Evolutionary conservation across 2,113 vertebrate species (phyloP), one percentile per base, ranked within the genome.

Genomic region (Sinocyclocheilus anophthalmus): DNA sequence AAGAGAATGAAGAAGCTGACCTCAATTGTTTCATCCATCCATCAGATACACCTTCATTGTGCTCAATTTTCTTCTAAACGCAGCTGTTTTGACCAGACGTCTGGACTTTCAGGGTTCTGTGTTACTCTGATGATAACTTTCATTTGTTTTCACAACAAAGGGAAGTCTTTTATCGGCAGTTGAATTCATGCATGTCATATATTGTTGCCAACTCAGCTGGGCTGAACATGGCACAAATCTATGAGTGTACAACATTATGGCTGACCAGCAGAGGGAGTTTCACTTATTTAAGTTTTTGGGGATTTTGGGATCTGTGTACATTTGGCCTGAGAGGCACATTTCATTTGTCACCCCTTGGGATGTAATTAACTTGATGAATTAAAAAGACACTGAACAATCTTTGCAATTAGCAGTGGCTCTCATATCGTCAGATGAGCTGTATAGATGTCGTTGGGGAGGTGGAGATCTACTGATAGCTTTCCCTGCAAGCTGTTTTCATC

Each of bases 251-350:
- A 91, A 12, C 92, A 78, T 67, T 81, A 1, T 42, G 7, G 76
- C 22, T 30, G 26, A 69, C 93, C 94, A 94, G 91, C 91, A 95
- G 94, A 85, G 73, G 84, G 87, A n/a, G 80, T 24, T 84, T 39
- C 39, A 5, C 42, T 81, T 37, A n/a, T 81, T 81, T 39, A 63
- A 4, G 45, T 63, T 57, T 79, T 81, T 26, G 0, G 79, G 73
- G 79, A 85, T 83, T 39, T 50, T 24, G 37, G 67, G 48, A 37
- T 37, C 6, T 14, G 70, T 69, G 65, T 70, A 22, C 84, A 78
- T 50, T 79, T 69, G 30, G 73, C 50, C 76, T 30, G 18, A 79
- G 81, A 24, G 53, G 57, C 78, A 76, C 39, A 80, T 84, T 72
- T 73, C 39, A 48, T 59, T 78, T 87, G 73, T 83, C 53, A 48